phyloP scores from a whole-genome alignment of 1,140 invertebrate species.

The Cryptotermes secundus region DNA sequence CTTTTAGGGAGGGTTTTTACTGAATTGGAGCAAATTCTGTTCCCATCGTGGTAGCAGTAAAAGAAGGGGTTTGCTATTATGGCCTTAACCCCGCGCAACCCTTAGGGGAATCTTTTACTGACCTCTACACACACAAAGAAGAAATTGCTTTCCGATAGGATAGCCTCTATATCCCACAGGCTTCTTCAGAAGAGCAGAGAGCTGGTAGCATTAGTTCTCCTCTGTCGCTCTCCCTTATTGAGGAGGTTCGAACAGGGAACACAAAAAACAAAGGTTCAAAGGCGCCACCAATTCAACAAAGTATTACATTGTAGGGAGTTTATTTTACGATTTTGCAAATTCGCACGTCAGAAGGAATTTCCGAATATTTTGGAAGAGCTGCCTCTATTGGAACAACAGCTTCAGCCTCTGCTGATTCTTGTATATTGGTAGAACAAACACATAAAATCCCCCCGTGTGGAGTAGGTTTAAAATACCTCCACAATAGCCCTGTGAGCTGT shows the following conservation, averaged over 20 bases:
- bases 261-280: background rate
- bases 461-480: too few species aligned
- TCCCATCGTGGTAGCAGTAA: slow-evolving; percentile 24
- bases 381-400: too few species aligned
- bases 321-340: too few species aligned
- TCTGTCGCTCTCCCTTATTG: background rate
- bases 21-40: slow-evolving; percentile 34
- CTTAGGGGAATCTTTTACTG: slow-evolving; percentile 21
- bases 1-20: slow-evolving; percentile 18
- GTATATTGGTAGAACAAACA: too few species aligned
- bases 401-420: too few species aligned
- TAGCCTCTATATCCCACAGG: background rate
- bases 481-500: too few species aligned
- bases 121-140: slow-evolving; percentile 19
- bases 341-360: too few species aligned
- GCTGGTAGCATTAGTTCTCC: background rate
- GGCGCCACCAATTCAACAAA: too few species aligned
- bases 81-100: slow-evolving; percentile 23
- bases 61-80: slow-evolving; percentile 29
- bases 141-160: slow-evolving; percentile 31
- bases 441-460: too few species aligned
- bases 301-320: too few species aligned
- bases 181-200: background rate
- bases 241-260: background rate
- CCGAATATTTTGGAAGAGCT: too few species aligned